Conservation (phyloP, 2,888 invertebrate genomes). For the Cephus spinipes region DNA sequence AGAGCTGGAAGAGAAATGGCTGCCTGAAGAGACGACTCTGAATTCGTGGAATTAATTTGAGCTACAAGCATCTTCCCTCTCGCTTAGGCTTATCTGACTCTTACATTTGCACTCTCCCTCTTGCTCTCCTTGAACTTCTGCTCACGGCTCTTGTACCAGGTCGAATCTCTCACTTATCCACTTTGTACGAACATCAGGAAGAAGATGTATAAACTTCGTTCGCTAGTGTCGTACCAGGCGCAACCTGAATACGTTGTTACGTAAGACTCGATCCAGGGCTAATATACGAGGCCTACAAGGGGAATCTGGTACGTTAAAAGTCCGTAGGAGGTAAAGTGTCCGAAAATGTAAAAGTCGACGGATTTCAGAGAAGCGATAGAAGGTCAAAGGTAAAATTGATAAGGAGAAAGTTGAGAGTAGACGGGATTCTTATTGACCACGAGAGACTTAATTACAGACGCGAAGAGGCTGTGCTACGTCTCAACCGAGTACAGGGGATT, state of each 20-base stretch:
- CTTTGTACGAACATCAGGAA: background rate
- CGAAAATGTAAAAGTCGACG: background rate
- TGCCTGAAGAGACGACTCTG: background rate
- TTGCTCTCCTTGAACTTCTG: background rate
- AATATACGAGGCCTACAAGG: background rate
- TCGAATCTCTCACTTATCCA: conserved; percentile 6
- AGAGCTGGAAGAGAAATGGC: background rate
- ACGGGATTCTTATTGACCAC: conserved; percentile 37
- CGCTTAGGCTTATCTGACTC: background rate
- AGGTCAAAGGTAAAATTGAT: background rate
- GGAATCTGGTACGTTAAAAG: background rate
- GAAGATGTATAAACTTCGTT: background rate
- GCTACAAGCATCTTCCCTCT: background rate
- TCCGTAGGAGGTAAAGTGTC: background rate
- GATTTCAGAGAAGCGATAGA: background rate
- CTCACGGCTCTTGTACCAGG: background rate
- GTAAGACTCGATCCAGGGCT: background rate
- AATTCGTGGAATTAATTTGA: conserved; percentile 20
- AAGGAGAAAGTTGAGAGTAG: background rate
- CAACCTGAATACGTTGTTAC: background rate
- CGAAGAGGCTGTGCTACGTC: background rate
- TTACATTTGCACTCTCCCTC: background rate
- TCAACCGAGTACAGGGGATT: conserved; percentile 17
- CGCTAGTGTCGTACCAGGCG: background rate
- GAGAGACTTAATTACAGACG: conserved; percentile 47